Percentiles rank a stretch among this genome's conserved stretches.
Conservation (phyloP, 2,113 vertebrate genomes). For the Camelus dromedarius region DNA sequence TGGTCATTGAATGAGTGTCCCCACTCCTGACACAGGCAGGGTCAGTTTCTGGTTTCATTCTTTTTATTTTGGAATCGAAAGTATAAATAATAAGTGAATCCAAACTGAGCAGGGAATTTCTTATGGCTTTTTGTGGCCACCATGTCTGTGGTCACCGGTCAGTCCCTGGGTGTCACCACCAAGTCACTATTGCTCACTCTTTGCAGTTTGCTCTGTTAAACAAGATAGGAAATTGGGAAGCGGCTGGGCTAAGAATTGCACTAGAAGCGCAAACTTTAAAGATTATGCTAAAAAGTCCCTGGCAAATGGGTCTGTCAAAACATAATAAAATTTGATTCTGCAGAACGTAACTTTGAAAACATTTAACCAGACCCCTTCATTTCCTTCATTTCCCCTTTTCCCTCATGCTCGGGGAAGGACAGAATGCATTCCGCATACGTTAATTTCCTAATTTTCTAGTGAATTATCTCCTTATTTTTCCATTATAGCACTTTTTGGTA, state of each 20-base stretch:
- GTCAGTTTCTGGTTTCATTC: background rate
- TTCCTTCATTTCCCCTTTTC: background rate
- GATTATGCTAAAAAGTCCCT: background rate
- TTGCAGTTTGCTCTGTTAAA: background rate
- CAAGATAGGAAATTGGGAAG: background rate
- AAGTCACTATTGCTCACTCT: background rate
- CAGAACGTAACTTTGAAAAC: background rate
- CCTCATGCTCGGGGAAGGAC: background rate
- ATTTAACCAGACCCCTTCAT: background rate
- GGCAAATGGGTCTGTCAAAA: background rate
- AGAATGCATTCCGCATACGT: background rate
- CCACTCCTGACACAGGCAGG: no score
- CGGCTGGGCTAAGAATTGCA: background rate
- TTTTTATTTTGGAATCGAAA: background rate
- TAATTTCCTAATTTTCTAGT: background rate
- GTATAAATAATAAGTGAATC: background rate
- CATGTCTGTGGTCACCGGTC: no score
- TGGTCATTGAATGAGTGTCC: background rate
- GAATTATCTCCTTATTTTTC: background rate
- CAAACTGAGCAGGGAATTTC: background rate
- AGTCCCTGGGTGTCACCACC: background rate
- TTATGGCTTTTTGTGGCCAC: background rate
- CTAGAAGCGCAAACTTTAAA: background rate
- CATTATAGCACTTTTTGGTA: background rate
- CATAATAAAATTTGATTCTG: background rate